These are phyloP conservation scores for Tachypleus tridentatus DNA, from an alignment of 1,140 invertebrate species.

Conservation along the genomic window DNA sequence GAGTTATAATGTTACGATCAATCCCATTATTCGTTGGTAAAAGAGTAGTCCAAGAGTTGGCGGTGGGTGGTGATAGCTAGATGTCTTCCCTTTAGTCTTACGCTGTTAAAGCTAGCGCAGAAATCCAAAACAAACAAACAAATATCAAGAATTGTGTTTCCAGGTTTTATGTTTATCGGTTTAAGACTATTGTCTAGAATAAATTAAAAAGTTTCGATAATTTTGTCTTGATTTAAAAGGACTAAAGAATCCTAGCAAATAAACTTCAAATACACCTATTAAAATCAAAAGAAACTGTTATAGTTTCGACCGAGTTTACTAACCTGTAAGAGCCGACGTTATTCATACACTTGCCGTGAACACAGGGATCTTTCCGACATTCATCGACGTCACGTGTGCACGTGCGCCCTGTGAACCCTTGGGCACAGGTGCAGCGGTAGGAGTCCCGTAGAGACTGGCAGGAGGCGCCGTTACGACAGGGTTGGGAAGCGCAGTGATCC, in stretches of 20 bases:
- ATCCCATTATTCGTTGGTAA: too few species aligned
- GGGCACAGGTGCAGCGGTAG: slow-evolving; percentile 83
- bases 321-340: slow-evolving; percentile 20
- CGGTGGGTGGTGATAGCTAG: too few species aligned
- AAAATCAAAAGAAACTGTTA: neutral
- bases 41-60: too few species aligned
- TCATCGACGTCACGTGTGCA: slow-evolving; percentile 74
- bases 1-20: too few species aligned
- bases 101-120: too few species aligned
- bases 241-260: too few species aligned
- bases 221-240: neutral
- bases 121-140: neutral
- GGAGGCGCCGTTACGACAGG: slow-evolving; percentile 68
- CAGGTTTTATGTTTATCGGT: neutral
- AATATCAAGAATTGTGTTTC: neutral
- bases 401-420: slow-evolving; percentile 72
- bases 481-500: slow-evolving; percentile 43
- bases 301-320: neutral
- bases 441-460: slow-evolving; percentile 68
- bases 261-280: neutral
- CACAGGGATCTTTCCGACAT: slow-evolving; percentile 59
- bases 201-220: neutral
- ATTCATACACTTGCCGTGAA: slow-evolving; percentile 44
- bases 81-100: too few species aligned
- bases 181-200: neutral